Conservation (phyloP, 2,888 invertebrate species). For the Syrphus vitripennis region DNA sequence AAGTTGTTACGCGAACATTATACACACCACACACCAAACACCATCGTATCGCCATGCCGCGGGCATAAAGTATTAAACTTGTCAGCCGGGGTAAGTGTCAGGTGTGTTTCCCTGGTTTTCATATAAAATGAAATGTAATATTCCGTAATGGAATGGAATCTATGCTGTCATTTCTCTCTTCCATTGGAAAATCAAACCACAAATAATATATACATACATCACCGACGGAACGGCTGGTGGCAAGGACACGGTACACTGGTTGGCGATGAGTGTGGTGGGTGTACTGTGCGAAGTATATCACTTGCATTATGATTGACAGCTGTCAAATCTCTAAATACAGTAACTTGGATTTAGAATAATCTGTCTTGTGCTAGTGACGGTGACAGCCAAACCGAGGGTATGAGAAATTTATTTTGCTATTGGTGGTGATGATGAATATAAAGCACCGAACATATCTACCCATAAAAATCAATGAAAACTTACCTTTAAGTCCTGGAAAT, state of each 20-base stretch:
- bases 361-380: slow-evolving; percentile 56
- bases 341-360: slow-evolving; percentile 64
- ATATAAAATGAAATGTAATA: slow-evolving; percentile 71
- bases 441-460: not conserved
- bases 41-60: not conserved
- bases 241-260: too few species aligned
- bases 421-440: not conserved
- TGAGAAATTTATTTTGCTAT: slow-evolving; percentile 29
- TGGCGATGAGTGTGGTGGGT: too few species aligned
- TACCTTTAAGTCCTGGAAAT: slow-evolving; percentile 91
- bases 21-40: not conserved
- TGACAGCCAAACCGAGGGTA: slow-evolving; percentile 26
- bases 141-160: slow-evolving; percentile 67
- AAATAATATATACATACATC: slow-evolving; percentile 14
- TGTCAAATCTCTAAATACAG: slow-evolving; percentile 72
- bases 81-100: slow-evolving; percentile 66
- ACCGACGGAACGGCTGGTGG: not conserved
- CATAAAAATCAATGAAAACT: slow-evolving; percentile 71
- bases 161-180: slow-evolving; percentile 54
- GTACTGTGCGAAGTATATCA: slow-evolving; percentile 33
- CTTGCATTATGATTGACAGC: slow-evolving; percentile 75
- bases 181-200: slow-evolving; percentile 45
- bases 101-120: slow-evolving; percentile 68
- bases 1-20: slow-evolving; percentile 31
- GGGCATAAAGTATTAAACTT: slow-evolving; percentile 56